Conservation (phyloP, 2,888 invertebrate species). For the Diaphora mendica region DNA sequence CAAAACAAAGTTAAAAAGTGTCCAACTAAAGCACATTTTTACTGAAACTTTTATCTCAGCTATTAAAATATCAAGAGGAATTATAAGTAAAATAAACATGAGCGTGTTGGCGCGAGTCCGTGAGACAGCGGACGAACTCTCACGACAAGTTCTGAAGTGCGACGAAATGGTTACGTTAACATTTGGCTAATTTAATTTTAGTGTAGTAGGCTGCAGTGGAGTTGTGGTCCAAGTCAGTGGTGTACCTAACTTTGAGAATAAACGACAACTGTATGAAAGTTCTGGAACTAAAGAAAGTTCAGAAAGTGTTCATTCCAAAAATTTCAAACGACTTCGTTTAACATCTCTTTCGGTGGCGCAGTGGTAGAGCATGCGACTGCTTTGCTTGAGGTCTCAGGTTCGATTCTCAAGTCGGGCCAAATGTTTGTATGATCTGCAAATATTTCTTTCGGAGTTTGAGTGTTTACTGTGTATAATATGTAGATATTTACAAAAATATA, state of each 20-base stretch:
- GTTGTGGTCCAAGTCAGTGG: background rate
- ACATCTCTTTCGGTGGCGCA: too few species aligned
- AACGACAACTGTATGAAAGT: background rate
- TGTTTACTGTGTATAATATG: too few species aligned
- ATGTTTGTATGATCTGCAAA: too few species aligned
- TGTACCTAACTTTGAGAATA: background rate
- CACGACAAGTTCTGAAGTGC: conserved; percentile 6
- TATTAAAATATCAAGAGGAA: conserved; percentile 15
- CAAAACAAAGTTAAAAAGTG: conserved; percentile 19
- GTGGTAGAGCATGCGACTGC: too few species aligned
- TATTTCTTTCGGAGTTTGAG: too few species aligned
- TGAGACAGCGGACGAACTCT: conserved; percentile 14
- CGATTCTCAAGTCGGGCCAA: too few species aligned
- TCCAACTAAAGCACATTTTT: conserved; percentile 16
- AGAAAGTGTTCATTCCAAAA: too few species aligned
- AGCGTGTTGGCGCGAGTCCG: background rate
- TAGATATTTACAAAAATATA: too few species aligned
- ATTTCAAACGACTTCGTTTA: too few species aligned
- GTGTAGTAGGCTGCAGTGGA: background rate
- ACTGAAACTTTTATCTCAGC: conserved; percentile 18
- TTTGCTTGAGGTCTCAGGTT: too few species aligned
- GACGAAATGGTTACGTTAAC: background rate
- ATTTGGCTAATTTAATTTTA: background rate
- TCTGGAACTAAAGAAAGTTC: background rate
- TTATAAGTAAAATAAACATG: conserved; percentile 19